A percentile compares a stretch with the other conserved stretches of the same genome.
Conservation (phyloP, 2,888 invertebrate species). For the Pyrrhia umbra region DNA sequence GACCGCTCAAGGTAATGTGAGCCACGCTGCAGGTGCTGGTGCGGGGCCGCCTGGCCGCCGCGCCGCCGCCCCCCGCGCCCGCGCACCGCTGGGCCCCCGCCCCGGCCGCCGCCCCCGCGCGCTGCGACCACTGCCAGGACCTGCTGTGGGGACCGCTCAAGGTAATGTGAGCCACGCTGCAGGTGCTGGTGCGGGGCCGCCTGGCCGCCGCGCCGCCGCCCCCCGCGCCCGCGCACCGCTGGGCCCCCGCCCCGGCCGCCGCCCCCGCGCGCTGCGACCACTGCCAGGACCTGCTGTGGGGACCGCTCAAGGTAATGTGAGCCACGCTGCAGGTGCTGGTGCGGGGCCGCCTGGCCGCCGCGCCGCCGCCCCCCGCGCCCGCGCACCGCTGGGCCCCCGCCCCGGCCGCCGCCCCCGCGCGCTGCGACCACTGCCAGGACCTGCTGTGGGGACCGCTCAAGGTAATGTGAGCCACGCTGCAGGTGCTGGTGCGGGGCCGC, state of each 20-base stretch:
- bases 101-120: slow-evolving; percentile 92
- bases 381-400: slow-evolving; percentile 87
- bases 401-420: not conserved
- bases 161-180: slow-evolving; percentile 3
- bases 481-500: slow-evolving; percentile 2
- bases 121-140: slow-evolving; percentile 92
- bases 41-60: too few relatives aligned
- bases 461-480: slow-evolving; percentile 3
- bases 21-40: slow-evolving; percentile 1
- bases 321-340: slow-evolving; percentile 1
- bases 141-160: slow-evolving; percentile 94
- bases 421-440: slow-evolving; percentile 93
- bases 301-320: slow-evolving; percentile 79
- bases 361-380: slow-evolving; percentile 95
- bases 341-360: too few relatives aligned
- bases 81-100: slow-evolving; percentile 87
- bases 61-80: slow-evolving; percentile 95
- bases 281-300: slow-evolving; percentile 95
- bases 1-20: slow-evolving; percentile 91
- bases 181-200: slow-evolving; percentile 2
- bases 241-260: not conserved
- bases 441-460: slow-evolving; percentile 94
- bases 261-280: slow-evolving; percentile 90
- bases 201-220: too few relatives aligned
- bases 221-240: slow-evolving; percentile 95